Evolutionary conservation across 2,888 invertebrate species (phyloP).

Genomic region (Drosophila lacicola): DNA sequence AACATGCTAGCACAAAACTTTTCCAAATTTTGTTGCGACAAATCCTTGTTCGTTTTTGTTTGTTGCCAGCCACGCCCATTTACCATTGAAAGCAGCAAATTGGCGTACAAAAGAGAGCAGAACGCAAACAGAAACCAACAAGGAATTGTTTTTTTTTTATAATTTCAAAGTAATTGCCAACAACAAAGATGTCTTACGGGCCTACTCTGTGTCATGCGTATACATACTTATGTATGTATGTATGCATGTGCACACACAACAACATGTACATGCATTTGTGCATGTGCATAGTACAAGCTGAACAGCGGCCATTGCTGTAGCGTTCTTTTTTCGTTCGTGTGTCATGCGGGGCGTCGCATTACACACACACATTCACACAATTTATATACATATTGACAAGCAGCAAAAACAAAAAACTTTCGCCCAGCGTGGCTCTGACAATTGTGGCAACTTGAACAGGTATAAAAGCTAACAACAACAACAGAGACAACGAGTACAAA

Average conservation of each 20-base stretch:
- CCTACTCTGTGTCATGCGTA: conserved; percentile 11
- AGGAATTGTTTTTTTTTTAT: conserved; percentile 9
- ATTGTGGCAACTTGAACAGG: conserved; percentile 34
- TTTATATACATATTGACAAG: conserved; percentile 11
- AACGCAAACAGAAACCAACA: conserved; percentile 14
- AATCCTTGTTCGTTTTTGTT: conserved; percentile 31
- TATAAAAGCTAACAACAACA: conserved; percentile 14
- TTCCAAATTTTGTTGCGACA: conserved; percentile 33
- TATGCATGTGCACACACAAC: neutral
- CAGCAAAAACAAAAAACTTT: conserved; percentile 29
- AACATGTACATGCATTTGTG: conserved; percentile 15
- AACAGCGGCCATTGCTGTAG: conserved; percentile 39
- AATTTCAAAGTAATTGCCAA: conserved; percentile 5
- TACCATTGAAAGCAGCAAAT: conserved; percentile 8
- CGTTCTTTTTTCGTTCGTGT: conserved; percentile 37
- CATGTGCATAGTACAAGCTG: conserved; percentile 39
- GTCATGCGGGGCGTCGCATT: conserved; percentile 47
- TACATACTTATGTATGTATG: neutral
- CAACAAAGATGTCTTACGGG: conserved; percentile 28
- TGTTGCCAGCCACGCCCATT: conserved; percentile 45
- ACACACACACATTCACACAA: conserved; percentile 4
- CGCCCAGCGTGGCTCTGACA: conserved; percentile 43
- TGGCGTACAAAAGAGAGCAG: neutral
- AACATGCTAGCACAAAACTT: conserved; percentile 32
- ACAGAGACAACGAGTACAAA: conserved; percentile 29